Evolutionary conservation across 2,113 vertebrate genomes (phyloP).

Genomic region (Passer domesticus): DNA sequence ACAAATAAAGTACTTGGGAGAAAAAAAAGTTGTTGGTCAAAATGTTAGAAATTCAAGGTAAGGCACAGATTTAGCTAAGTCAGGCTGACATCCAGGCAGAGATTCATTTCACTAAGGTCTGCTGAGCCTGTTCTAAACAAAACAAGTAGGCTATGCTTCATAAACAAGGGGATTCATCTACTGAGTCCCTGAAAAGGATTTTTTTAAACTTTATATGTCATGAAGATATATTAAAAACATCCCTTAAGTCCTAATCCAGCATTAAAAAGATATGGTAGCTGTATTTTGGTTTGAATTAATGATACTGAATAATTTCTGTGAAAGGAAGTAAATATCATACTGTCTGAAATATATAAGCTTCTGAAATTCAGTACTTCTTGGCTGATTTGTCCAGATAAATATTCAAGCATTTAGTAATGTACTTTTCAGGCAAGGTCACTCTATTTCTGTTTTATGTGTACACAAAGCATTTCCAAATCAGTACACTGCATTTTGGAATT

Average conservation of each 20-base stretch:
- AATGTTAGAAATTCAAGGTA: neutral
- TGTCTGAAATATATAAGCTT: neutral
- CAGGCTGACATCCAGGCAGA: slow-evolving; percentile 23
- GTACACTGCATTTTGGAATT: neutral
- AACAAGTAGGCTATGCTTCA: slow-evolving; percentile 46
- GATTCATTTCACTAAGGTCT: slow-evolving; percentile 34
- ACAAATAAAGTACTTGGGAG: neutral
- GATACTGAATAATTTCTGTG: neutral
- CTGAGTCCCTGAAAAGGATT: neutral
- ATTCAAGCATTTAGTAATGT: neutral
- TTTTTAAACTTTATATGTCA: slow-evolving; percentile 5
- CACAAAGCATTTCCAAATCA: neutral
- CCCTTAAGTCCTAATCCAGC: slow-evolving; percentile 17
- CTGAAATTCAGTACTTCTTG: neutral
- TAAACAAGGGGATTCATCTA: slow-evolving; percentile 63
- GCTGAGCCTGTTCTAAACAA: slow-evolving; percentile 60
- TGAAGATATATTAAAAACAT: slow-evolving; percentile 29
- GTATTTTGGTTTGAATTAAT: neutral
- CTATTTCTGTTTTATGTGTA: neutral
- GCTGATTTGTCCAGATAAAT: neutral
- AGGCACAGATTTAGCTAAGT: neutral
- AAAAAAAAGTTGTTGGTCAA: neutral
- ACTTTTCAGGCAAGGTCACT: neutral
- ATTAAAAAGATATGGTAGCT: neutral
- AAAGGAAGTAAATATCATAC: neutral